Evolutionary conservation across 2,888 invertebrate genomes (phyloP), one percentile per base, ranked within the genome.

Genomic region (Pyrocoelia pectoralis): DNA sequence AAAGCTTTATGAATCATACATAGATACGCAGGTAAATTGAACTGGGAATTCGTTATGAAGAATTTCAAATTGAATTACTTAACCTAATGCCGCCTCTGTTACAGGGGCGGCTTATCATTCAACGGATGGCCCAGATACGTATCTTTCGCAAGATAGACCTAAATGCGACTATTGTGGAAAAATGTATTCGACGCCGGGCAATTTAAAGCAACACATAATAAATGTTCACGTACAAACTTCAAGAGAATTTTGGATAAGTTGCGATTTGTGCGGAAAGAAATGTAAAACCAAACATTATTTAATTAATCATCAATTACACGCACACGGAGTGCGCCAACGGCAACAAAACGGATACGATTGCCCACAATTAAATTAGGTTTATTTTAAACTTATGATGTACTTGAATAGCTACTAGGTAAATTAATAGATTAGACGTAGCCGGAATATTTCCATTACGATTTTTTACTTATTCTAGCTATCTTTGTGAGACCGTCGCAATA

Each of bases 251-350:
- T 89, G 89, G 88, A 88, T 87, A 77, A 86, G 87, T 76, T 90
- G 90, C 83, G 86, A 87, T 79, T 86, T 89, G 77, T 89, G 90
- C 84, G 89, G 89, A 77, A 89, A 89, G 83, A 87, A 87, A 79
- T 89, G 89, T 85, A 90, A 90, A 83, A 90, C 90, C 76, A 88
- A 89, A 82, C 90, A 90, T 82, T 90, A 90, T 81, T 85, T 90
- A 77, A 89, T 89, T 84, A 89, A 89, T 83, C 89, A 90, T 81
- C 88, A 33, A 8, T 33, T n/a, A n/a, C 33, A 33, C 33, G 33
- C 9, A n/a, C 33, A 33, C 33, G 33, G 90, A 73, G 89, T 89
- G 74, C 86, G 89, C 72, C 89, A 89, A 81, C 85, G 89, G 66
- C 87, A 87, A 56, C 62, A 65, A 48, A 56, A 43, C 57, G 66